These are phyloP conservation scores for Bubalus kerabau DNA, from an alignment of 2,113 vertebrate genomes.

Conservation along the genomic window DNA sequence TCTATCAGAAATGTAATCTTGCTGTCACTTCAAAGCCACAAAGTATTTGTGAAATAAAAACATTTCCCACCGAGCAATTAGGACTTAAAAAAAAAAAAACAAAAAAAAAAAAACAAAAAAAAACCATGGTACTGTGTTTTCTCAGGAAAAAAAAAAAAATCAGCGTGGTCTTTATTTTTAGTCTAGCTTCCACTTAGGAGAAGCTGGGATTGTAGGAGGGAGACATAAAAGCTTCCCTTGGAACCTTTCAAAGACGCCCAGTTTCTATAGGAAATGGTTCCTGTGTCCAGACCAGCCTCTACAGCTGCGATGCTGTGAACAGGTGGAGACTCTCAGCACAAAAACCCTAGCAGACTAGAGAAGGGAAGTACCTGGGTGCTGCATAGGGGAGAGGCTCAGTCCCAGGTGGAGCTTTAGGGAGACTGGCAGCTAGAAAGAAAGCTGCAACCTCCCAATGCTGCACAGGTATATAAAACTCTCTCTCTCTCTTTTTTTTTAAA, in stretches of 20 bases:
- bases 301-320: neutral
- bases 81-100: neutral
- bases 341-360: neutral
- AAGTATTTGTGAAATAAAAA: conserved; percentile 55
- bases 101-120: no score
- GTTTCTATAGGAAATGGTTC: neutral
- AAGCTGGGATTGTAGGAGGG: neutral
- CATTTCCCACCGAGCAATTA: neutral
- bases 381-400: rapidly evolving
- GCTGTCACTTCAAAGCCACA: neutral
- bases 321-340: neutral
- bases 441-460: neutral
- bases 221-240: neutral
- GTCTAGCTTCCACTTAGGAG: neutral
- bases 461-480: neutral
- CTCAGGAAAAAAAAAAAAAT: conserved; percentile 18
- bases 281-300: neutral
- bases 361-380: neutral
- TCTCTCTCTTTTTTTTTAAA: neutral
- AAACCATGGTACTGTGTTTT: neutral
- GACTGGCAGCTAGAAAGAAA: neutral
- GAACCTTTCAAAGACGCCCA: neutral
- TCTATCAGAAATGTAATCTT: conserved; percentile 13
- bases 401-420: neutral
- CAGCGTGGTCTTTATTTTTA: neutral